phyloP scores from a whole-genome alignment of 2,113 vertebrate genomes.

The Oncorhynchus keta region DNA sequence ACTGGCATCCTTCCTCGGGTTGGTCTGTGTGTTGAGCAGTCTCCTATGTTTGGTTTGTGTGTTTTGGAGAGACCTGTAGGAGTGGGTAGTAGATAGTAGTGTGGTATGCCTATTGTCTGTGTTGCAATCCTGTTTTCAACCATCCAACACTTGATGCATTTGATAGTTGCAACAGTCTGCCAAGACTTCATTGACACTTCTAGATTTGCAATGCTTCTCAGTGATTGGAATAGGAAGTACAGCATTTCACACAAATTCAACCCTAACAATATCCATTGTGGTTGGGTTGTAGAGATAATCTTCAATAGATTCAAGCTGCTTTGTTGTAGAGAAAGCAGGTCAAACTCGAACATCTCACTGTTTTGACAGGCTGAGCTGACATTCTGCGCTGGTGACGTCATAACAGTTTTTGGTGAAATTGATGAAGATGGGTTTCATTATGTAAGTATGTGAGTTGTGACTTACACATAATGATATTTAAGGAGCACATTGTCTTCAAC shows the following conservation, averaged over 20 bases:
- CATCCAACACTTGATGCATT: slow-evolving; percentile 59
- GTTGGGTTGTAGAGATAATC: neutral
- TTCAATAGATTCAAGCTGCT: neutral
- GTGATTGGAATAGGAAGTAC: slow-evolving; percentile 60
- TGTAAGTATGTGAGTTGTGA: slow-evolving; percentile 74
- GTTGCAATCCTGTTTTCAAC: slow-evolving; percentile 52
- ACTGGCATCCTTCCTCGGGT: slow-evolving; percentile 60
- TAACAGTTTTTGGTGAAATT: slow-evolving; percentile 92
- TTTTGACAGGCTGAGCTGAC: slow-evolving; percentile 86
- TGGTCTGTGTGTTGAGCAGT: slow-evolving; percentile 54
- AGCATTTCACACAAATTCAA: slow-evolving; percentile 55
- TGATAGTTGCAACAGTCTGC: slow-evolving; percentile 32
- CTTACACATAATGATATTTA: too few species aligned
- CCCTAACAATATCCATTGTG: neutral
- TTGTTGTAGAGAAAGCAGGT: neutral
- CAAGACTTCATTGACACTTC: slow-evolving; percentile 42
- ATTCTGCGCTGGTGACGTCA: slow-evolving; percentile 95
- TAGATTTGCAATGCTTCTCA: slow-evolving; percentile 58
- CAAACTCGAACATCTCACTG: neutral
- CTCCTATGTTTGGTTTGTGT: slow-evolving; percentile 50
- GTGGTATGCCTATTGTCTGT: slow-evolving; percentile 32
- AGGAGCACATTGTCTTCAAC: too few species aligned
- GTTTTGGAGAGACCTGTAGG: slow-evolving; percentile 33
- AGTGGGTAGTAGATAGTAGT: slow-evolving; percentile 11
- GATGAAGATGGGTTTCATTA: slow-evolving; percentile 99